Conservation (phyloP, 23 tunicate species). For the Botrylloides violaceus region DNA sequence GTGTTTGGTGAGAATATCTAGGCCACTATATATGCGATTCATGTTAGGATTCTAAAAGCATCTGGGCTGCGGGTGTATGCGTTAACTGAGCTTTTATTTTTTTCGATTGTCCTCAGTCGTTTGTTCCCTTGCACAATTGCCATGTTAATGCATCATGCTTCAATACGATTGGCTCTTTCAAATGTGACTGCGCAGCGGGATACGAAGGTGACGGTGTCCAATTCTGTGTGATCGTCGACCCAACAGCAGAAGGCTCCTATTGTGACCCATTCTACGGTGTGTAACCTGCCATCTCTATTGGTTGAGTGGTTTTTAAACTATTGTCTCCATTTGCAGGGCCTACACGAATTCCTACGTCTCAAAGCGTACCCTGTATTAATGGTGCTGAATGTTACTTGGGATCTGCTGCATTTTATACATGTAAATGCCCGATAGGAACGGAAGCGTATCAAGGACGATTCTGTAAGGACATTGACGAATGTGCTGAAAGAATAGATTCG, state of each 20-base stretch:
- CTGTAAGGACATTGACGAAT: slow-evolving; percentile 13
- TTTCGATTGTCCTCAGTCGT: background rate
- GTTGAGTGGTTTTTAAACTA: too few relatives aligned
- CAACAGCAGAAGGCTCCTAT: background rate
- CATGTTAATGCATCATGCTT: slow-evolving; percentile 7
- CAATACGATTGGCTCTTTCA: background rate
- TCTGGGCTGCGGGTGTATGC: too few relatives aligned
- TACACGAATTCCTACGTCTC: background rate
- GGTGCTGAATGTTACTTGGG: slow-evolving; percentile 1
- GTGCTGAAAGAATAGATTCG: slow-evolving; percentile 1
- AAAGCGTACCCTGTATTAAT: background rate
- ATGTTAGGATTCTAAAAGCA: too few relatives aligned
- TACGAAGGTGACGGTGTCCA: slow-evolving; percentile 10
- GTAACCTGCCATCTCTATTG: too few relatives aligned
- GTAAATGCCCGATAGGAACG: slow-evolving; percentile 1
- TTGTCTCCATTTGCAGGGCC: too few relatives aligned
- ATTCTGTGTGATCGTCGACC: background rate
- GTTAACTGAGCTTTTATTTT: too few relatives aligned
- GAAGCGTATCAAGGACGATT: background rate
- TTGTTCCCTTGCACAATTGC: background rate
- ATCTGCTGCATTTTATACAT: background rate
- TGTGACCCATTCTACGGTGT: background rate
- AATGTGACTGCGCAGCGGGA: slow-evolving; percentile 14
- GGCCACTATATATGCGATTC: too few relatives aligned
- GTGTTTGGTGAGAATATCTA: slow-evolving; percentile 9